phyloP scores from a whole-genome alignment of 2,113 vertebrate species.

The Toxotes jaculatrix region DNA sequence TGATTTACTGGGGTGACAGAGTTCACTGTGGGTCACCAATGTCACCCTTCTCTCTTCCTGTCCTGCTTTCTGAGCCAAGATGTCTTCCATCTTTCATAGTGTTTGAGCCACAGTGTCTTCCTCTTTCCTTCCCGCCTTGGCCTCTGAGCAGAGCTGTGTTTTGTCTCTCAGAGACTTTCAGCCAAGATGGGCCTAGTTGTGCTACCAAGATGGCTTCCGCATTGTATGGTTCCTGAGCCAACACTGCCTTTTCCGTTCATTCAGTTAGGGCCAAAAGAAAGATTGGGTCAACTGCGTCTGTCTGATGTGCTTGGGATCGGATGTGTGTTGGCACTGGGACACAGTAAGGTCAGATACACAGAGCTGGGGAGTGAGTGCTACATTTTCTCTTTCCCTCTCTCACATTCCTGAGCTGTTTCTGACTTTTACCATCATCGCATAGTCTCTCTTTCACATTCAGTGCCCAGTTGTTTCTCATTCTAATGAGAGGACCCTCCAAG shows the following conservation, averaged over 20 bases:
- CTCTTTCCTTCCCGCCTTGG: conserved; percentile 71
- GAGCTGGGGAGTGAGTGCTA: conserved; percentile 16
- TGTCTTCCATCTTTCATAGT: conserved; percentile 57
- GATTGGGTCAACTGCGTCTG: conserved; percentile 43
- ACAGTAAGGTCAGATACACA: conserved; percentile 30
- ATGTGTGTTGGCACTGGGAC: conserved; percentile 40
- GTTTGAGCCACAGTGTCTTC: conserved; percentile 60
- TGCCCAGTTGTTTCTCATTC: conserved; percentile 2
- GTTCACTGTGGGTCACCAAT: conserved; percentile 34
- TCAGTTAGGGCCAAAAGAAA: conserved; percentile 57
- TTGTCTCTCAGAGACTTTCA: conserved; percentile 7
- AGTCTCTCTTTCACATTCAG: not conserved
- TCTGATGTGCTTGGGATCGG: conserved; percentile 46
- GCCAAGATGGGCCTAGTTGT: conserved; percentile 26
- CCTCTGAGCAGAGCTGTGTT: conserved; percentile 31
- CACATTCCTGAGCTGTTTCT: conserved; percentile 22
- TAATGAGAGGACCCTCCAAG: conserved; percentile 1
- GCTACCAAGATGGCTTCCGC: conserved; percentile 53
- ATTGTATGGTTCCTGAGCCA: conserved; percentile 54
- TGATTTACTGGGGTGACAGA: conserved; percentile 41
- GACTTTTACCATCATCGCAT: conserved; percentile 1
- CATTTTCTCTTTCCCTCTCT: conserved; percentile 14
- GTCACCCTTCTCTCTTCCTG: conserved; percentile 60
- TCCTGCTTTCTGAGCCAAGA: conserved; percentile 61
- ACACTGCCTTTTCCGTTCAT: conserved; percentile 72